These are phyloP conservation scores for Vombatus ursinus DNA, from an alignment of 2,113 vertebrate genomes.

Conservation along the genomic window DNA sequence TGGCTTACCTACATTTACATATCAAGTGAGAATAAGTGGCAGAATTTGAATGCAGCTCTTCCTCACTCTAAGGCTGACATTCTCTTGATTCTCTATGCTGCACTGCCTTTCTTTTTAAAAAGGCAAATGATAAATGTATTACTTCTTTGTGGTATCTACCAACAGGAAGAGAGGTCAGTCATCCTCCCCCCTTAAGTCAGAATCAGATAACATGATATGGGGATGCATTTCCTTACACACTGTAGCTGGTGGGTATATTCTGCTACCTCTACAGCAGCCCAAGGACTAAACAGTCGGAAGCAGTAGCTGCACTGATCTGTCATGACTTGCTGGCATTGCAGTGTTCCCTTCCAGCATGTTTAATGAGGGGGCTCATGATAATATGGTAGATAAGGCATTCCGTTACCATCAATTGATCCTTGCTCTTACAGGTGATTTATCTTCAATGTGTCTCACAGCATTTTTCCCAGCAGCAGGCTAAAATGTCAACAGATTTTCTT, in stretches of 20 bases:
- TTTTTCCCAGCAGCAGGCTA: slow-evolving; percentile 56
- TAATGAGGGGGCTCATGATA: slow-evolving; percentile 44
- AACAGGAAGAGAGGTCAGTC: neutral
- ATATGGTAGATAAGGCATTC: slow-evolving; percentile 57
- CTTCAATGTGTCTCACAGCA: slow-evolving; percentile 55
- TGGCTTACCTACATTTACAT: neutral
- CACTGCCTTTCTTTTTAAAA: neutral
- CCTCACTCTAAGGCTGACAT: neutral
- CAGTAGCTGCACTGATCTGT: slow-evolving; percentile 32
- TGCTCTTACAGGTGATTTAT: slow-evolving; percentile 61
- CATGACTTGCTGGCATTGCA: neutral
- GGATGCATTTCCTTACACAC: neutral
- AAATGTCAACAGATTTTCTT: slow-evolving; percentile 68
- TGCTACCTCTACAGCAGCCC: accelerated
- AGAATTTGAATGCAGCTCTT: neutral
- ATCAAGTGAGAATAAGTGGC: neutral
- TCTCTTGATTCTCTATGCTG: neutral
- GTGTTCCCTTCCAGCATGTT: slow-evolving; percentile 34
- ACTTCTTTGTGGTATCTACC: neutral
- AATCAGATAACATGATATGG: neutral
- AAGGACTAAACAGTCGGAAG: accelerated
- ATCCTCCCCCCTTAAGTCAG: slow-evolving; percentile 20
- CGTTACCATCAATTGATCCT: slow-evolving; percentile 61
- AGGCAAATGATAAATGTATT: neutral
- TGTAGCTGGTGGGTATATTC: accelerated